Percentiles rank a stretch among this genome's conserved stretches.
phyloP scores from a whole-genome alignment of 2,888 invertebrate species.

The Imbricaverruca yamaguchii region DNA sequence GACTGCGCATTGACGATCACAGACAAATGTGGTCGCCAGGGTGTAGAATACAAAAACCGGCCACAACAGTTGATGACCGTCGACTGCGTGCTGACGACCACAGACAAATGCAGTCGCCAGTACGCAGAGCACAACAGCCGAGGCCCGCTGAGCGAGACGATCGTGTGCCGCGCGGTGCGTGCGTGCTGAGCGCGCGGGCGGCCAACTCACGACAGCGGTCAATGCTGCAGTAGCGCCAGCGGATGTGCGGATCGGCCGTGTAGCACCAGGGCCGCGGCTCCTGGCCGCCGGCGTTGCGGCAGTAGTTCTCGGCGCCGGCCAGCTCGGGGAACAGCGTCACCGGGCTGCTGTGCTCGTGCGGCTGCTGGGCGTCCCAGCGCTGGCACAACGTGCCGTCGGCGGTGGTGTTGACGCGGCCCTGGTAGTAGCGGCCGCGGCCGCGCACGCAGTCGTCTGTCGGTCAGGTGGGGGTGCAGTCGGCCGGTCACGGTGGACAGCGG shows the following conservation, averaged over 20 bases:
- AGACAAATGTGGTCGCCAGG: too few relatives aligned
- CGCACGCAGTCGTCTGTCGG: slow-evolving; percentile 67
- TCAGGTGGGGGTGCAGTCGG: slow-evolving; percentile 62
- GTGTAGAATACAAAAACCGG: too few relatives aligned
- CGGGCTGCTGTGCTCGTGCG: slow-evolving; percentile 74
- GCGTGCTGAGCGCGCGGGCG: too few relatives aligned
- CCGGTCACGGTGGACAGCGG: slow-evolving; percentile 41
- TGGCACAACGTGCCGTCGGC: slow-evolving; percentile 76
- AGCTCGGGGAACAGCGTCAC: slow-evolving; percentile 86
- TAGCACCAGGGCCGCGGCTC: slow-evolving; percentile 92
- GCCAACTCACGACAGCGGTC: slow-evolving; percentile 61
- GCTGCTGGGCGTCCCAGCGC: slow-evolving; percentile 77
- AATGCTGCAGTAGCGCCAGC: slow-evolving; percentile 91
- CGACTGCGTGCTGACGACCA: too few relatives aligned
- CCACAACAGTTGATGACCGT: too few relatives aligned
- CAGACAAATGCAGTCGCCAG: too few relatives aligned
- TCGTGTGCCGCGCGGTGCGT: too few relatives aligned
- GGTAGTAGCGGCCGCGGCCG: slow-evolving; percentile 82
- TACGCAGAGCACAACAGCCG: too few relatives aligned
- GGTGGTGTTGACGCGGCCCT: slow-evolving; percentile 77
- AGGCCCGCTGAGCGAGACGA: too few relatives aligned
- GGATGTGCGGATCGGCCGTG: slow-evolving; percentile 66
- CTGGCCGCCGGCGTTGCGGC: slow-evolving; percentile 90
- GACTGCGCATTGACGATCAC: too few relatives aligned
- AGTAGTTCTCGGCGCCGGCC: slow-evolving; percentile 78